Evolutionary conservation across 2,888 invertebrate species (phyloP).

Genomic region (Andrena fulva): DNA sequence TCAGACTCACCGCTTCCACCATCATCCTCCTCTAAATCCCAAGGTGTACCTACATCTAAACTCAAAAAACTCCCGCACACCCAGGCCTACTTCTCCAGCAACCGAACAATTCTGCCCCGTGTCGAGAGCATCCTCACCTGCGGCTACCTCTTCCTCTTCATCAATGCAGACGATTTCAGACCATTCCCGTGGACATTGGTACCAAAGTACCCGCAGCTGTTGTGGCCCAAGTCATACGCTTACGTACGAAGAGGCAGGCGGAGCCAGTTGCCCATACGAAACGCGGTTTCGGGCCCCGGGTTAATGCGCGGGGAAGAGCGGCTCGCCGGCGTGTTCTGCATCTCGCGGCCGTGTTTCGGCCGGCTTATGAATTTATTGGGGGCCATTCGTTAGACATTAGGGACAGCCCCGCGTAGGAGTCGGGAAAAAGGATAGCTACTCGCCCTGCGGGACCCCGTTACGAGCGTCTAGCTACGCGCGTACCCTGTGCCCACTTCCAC

Average conservation of each 20-base stretch:
- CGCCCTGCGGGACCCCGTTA: constrained; percentile 74
- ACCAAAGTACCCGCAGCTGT: too few species aligned
- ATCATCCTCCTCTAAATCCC: too few species aligned
- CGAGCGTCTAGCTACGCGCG: constrained; percentile 51
- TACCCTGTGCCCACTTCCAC: neutral
- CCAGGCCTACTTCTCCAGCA: too few species aligned
- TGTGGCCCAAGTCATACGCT: neutral
- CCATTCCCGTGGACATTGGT: too few species aligned
- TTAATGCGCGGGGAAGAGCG: constrained; percentile 54
- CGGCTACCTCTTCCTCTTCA: too few species aligned
- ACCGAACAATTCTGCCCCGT: too few species aligned
- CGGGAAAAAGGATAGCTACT: constrained; percentile 76
- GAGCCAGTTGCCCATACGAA: constrained; percentile 43
- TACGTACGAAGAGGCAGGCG: neutral
- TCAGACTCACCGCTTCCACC: too few species aligned
- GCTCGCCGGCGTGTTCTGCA: constrained; percentile 76
- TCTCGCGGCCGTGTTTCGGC: constrained; percentile 81
- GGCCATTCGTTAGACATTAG: constrained; percentile 84
- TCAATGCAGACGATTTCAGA: neutral
- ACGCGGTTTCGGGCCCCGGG: constrained; percentile 56
- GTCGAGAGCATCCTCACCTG: too few species aligned
- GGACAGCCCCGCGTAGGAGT: constrained; percentile 78
- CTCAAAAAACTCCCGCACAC: too few species aligned
- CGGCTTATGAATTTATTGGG: constrained; percentile 84
- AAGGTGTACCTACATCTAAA: too few species aligned